Base-by-base conservation (phyloP, 2,888 invertebrate species). In the Flexamia atlantica region DNA sequence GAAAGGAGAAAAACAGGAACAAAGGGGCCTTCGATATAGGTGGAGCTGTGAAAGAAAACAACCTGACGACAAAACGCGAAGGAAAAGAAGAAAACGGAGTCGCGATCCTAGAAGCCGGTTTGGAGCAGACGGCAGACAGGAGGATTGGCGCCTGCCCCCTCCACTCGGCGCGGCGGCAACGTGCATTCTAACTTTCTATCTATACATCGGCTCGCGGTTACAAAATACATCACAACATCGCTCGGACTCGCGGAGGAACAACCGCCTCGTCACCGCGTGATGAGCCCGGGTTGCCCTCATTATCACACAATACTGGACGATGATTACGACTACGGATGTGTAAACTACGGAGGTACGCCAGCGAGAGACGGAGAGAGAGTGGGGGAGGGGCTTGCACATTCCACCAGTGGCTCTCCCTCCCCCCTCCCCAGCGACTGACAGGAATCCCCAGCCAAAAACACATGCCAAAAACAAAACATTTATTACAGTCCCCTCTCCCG, bases 391-490 rank as follows among this genome's bases (percentile, higher is more conserved):
- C 60, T 57, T 83, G 68, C 81, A 76, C 76, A 57, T 81, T 85
- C 81, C 85, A 70, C 81, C 82, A 70, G 80, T 80, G 83, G 82
- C 64, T 83, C 81, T 74, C 81, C 83, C 81, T 46, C 81, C 57
- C 50, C 64, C 74, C 80, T 10, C n/a, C 25, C 64, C 4, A 20
- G 3, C 20, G 23, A 5, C 72, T 28, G 81, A 36, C 81, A 83
- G 82, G 74, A 83, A 74, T 74, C 82, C 82, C 82, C 74, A 32
- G 79, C 57, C 76, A 76, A 76, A 30, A 81, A 81, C 82, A 82
- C 82, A 82, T 70, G 82, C 82, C 82, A 82, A 82, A 82, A 82
- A 82, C 82, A 82, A 82, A 82, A 82, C 82, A 76, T 76, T 72
- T 76, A 76, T 76, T 50, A 76, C 23, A 46, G 40, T 70, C 9